phyloP scores from a whole-genome alignment of 2,888 invertebrate species.

The Sphaerophoria rueppellii region DNA sequence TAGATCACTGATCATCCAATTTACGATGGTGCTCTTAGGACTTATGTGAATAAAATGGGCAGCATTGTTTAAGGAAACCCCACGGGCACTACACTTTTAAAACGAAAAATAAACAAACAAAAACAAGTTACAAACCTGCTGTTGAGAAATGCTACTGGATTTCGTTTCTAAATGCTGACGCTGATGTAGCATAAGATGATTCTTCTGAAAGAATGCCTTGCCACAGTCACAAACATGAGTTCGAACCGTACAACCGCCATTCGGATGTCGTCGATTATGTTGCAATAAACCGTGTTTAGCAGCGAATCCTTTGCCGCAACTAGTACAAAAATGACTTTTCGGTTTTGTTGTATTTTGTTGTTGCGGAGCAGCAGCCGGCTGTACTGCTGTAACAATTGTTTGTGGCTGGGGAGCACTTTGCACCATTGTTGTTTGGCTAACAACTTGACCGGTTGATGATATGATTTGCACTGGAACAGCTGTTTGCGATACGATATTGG shows the following conservation, averaged over 20 bases:
- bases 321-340: constrained; percentile 90
- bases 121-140: constrained; percentile 79
- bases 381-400: constrained; percentile 79
- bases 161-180: constrained; percentile 86
- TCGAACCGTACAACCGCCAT: constrained; percentile 90
- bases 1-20: no score
- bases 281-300: constrained; percentile 92
- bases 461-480: constrained; percentile 82
- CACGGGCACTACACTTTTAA: no score
- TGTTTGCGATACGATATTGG: constrained; percentile 81
- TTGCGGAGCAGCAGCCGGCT: constrained; percentile 78
- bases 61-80: no score
- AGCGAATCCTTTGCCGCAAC: constrained; percentile 91
- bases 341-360: constrained; percentile 83
- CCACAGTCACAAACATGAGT: constrained; percentile 92
- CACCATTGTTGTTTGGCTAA: constrained; percentile 82
- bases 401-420: constrained; percentile 81
- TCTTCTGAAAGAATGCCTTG: constrained; percentile 93
- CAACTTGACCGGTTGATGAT: constrained; percentile 82
- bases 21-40: no score
- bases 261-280: constrained; percentile 90
- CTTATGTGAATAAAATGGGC: no score
- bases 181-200: constrained; percentile 91
- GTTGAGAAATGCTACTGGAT: constrained; percentile 80
- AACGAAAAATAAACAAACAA: no score